Conservation (phyloP, 2,797 vertebrate species). For the Lithobates pipiens region DNA sequence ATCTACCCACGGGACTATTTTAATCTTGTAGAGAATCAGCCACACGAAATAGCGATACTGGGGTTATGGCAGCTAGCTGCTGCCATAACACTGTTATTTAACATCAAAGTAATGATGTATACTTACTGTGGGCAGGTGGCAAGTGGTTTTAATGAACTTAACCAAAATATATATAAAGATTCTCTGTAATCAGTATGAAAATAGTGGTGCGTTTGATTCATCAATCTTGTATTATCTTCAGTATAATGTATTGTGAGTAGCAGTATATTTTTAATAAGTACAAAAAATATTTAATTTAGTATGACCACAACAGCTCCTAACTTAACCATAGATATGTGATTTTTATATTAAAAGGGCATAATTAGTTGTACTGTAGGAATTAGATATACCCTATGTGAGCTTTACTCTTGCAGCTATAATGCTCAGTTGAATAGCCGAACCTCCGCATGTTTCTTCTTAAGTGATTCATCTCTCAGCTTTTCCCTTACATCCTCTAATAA, state of each 20-base stretch:
- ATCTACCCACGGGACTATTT: too few species aligned
- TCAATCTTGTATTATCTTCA: background rate
- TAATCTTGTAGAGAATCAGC: too few species aligned
- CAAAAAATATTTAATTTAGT: background rate
- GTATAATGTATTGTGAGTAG: background rate
- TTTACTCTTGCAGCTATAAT: background rate
- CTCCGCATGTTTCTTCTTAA: too few species aligned
- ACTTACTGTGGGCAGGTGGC: too few species aligned
- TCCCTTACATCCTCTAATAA: too few species aligned
- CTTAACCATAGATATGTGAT: too few species aligned
- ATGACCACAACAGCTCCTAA: background rate
- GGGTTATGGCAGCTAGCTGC: too few species aligned
- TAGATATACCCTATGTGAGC: background rate
- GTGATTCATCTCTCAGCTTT: too few species aligned
- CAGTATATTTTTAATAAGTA: background rate
- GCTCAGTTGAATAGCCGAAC: background rate
- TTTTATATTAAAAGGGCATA: background rate
- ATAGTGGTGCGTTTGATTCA: background rate
- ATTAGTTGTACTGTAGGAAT: background rate
- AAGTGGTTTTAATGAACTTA: background rate
- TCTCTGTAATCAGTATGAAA: background rate
- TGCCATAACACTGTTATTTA: too few species aligned
- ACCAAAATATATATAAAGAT: background rate
- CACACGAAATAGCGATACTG: too few species aligned
- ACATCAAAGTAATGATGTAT: too few species aligned